phyloP scores from a whole-genome alignment of 1,140 invertebrate species.

The Pseudoatta argentina region DNA sequence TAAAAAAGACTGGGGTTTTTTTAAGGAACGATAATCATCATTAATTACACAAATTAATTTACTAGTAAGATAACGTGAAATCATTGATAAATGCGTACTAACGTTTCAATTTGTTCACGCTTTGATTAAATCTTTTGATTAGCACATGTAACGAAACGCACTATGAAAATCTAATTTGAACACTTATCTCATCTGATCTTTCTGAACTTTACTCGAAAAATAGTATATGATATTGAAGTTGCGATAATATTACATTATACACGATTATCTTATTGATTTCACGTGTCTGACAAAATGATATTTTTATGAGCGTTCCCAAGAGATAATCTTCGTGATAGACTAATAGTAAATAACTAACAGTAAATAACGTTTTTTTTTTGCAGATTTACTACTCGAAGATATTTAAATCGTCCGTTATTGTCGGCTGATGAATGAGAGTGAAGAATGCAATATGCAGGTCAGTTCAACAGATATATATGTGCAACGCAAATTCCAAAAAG shows the following conservation, averaged over 20 bases:
- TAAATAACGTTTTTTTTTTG: background rate
- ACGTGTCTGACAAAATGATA: background rate
- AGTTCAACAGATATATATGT: background rate
- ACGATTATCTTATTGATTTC: constrained; percentile 32
- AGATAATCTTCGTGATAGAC: constrained; percentile 9
- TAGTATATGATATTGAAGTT: background rate
- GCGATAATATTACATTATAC: constrained; percentile 1
- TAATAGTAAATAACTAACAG: constrained; percentile 8
- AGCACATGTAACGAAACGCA: background rate
- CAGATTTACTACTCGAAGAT: background rate
- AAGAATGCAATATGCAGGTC: background rate
- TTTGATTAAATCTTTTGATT: constrained; percentile 7
- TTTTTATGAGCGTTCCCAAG: background rate
- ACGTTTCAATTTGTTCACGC: background rate
- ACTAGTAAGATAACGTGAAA: background rate
- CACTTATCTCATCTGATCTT: background rate
- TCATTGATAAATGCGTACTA: background rate
- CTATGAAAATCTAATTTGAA: background rate
- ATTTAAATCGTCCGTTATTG: background rate
- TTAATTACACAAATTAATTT: background rate
- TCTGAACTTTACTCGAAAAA: constrained; percentile 3
- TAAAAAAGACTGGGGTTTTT: constrained; percentile 4
- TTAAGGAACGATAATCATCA: background rate
- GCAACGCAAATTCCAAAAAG: background rate
- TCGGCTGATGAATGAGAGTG: no score